Evolutionary conservation across 2,888 invertebrate genomes (phyloP).

Genomic region (Drosophila formosana): DNA sequence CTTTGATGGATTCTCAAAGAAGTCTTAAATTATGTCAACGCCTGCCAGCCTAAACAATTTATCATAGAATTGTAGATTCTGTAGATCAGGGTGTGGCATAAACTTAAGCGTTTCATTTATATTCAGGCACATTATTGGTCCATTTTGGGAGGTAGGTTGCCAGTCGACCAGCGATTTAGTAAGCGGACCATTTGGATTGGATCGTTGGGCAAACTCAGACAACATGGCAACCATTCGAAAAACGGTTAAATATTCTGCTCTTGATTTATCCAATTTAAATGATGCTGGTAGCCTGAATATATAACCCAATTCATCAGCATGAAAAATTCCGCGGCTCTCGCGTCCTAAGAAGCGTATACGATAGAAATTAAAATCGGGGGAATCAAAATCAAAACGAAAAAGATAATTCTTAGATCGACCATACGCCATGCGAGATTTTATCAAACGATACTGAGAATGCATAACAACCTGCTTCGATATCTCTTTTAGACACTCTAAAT

Average conservation of each 20-base stretch:
- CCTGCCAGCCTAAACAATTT: conserved; percentile 56
- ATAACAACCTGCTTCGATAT: conserved; percentile 27
- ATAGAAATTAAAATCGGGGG: conserved; percentile 79
- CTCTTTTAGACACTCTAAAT: conserved; percentile 69
- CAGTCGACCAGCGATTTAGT: conserved; percentile 61
- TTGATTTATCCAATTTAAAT: conserved; percentile 54
- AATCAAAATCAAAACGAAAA: conserved; percentile 83
- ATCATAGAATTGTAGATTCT: conserved; percentile 64
- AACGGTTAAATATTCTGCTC: conserved; percentile 73
- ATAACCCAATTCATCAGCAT: conserved; percentile 81
- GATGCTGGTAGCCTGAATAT: conserved; percentile 70
- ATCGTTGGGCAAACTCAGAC: conserved; percentile 71
- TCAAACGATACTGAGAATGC: conserved; percentile 73
- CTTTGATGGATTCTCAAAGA: too few relatives aligned
- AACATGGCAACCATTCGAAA: conserved; percentile 73
- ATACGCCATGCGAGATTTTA: conserved; percentile 68
- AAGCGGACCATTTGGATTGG: conserved; percentile 73
- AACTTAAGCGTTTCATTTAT: conserved; percentile 70
- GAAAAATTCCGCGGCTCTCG: conserved; percentile 63
- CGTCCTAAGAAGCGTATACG: conserved; percentile 69
- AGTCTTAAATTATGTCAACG: conserved; percentile 43
- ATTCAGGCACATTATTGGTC: conserved; percentile 71
- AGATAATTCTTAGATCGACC: conserved; percentile 75
- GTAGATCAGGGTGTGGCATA: conserved; percentile 71
- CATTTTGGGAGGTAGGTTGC: conserved; percentile 53